Evolutionary conservation across 2,113 vertebrate species (phyloP), one percentile per base, ranked within the genome.

Genomic region (Puntigrus tetrazona): DNA sequence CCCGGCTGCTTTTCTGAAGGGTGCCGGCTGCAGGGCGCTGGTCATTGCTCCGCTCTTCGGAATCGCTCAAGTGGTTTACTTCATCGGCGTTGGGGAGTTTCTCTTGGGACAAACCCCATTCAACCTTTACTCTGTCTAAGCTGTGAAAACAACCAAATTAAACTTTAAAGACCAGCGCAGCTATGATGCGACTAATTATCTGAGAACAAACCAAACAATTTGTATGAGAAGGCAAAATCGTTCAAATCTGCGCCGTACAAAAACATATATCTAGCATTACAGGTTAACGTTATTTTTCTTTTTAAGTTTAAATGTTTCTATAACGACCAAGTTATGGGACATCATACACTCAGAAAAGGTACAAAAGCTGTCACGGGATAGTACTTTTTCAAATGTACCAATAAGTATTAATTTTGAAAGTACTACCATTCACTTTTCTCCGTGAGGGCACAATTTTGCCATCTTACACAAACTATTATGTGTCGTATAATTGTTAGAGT

Each of bases 1-100:
- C 22, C 94, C 95, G 0, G 73, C 88, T 27, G 94, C 95, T 0
- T 94, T 96, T 87, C 88, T 96, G 34, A 96, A 95, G 73, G 95
- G 95, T 1, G 93, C 95, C 11, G 90, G 92, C 50, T 96, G 95
- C 86, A 91, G 95, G 83, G 95, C 95, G 0, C 88, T 96, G 59
- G 93, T 96, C 61, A 95, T 96, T 27, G 95, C 95, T 13, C 95
- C 95, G 4, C 94, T 96, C 77, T 96, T 96, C 81, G 95, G 95
- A 31, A 96, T 96, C 70, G 95, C 93, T 8, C 95, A 96, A 89
- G 95, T 96, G 41, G 87, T 95, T 81, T 96, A 96, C 87, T 93
- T 93, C 86, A 90, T 95, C 0, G 94, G 94, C 55, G 94, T 96
- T 50, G 95, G 95, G 84, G 95, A 96, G 85, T 91, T 93, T 63